A percentile compares a stretch with the other conserved stretches of the same genome.
phyloP scores from a whole-genome alignment of 2,113 vertebrate species.

The Machaerirhynchus nigripectus region DNA sequence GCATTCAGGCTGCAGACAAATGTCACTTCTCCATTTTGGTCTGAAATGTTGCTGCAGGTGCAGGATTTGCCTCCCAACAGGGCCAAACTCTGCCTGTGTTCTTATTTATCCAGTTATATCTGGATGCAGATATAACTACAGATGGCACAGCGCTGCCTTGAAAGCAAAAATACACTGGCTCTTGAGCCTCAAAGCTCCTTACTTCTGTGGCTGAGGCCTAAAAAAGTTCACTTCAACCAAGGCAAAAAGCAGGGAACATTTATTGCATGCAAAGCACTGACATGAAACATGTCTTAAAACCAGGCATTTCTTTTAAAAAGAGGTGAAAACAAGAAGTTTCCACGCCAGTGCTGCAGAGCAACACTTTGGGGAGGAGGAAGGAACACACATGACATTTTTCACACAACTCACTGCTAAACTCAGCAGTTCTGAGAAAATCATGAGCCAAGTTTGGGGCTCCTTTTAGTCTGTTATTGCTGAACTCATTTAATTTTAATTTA shows the following conservation, averaged over 20 bases:
- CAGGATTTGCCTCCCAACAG: not conserved
- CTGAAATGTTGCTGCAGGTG: constrained; percentile 10
- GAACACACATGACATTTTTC: not conserved
- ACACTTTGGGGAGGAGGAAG: not conserved
- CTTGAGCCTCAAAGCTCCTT: not conserved
- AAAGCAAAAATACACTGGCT: not conserved
- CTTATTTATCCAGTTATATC: not conserved
- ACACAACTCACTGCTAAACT: not conserved
- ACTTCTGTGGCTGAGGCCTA: not conserved
- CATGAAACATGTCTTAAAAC: not conserved
- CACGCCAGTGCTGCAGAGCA: not conserved
- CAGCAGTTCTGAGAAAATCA: not conserved
- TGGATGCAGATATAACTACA: too few relatives aligned
- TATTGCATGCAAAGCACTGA: not conserved
- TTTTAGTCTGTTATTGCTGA: not conserved
- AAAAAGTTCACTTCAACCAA: not conserved
- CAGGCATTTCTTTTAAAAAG: not conserved
- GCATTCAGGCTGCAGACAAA: not conserved
- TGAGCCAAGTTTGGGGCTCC: not conserved
- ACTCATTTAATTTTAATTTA: not conserved
- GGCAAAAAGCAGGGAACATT: not conserved
- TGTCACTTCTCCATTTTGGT: not conserved
- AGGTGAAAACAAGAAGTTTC: not conserved
- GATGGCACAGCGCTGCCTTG: not conserved
- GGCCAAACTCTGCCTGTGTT: not conserved